Base-by-base conservation (phyloP, 2,888 invertebrate species). In the Drosophila mettleri region DNA sequence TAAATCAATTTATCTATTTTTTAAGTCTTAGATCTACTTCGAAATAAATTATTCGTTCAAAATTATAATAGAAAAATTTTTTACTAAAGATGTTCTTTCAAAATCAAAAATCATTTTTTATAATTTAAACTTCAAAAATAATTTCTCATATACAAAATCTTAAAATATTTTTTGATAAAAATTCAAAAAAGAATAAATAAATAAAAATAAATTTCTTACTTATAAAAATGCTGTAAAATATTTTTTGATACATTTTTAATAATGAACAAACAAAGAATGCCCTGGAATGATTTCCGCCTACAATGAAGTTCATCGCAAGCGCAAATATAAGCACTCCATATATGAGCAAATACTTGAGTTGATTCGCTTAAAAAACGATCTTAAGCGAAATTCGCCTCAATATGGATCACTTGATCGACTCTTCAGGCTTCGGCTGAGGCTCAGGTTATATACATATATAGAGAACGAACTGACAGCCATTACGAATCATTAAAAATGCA, bases 401-500 rank as follows among this genome's bases (percentile, higher is more conserved):
- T 55, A 70, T 75, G 53, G 61, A 72, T 58, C 73, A 72, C 58
- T 57, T 68, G 51, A 64, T 46, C 43, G 61, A 29, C 54, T 52
- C 55, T 64, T 34, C 16, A 59, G 45, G 41, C 8, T 20, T 2
- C 12, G n/a, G n/a, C n/a, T n/a, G n/a, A n/a, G n/a, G n/a, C n/a
- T n/a, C n/a, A n/a, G n/a, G n/a, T n/a, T n/a, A 36, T 36, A 36
- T 36, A 16, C 10, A 27, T 10, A 52, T 34, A 41, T 41, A 29
- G 18, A 33, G 20, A 52, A 41, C 43, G 31, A 70, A 57, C 67
- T 74, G 81, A 83, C 83, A 83, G 38, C 48, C 65, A 79, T 74
- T 82, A 63, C 71, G 66, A 80, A 74, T 82, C 67, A 72, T 80
- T 69, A 74, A 77, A 45, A 71, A 60, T 71, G 39, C 67, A 72